phyloP scores from a whole-genome alignment of 1,140 invertebrate species.

The Grapholita molesta region DNA sequence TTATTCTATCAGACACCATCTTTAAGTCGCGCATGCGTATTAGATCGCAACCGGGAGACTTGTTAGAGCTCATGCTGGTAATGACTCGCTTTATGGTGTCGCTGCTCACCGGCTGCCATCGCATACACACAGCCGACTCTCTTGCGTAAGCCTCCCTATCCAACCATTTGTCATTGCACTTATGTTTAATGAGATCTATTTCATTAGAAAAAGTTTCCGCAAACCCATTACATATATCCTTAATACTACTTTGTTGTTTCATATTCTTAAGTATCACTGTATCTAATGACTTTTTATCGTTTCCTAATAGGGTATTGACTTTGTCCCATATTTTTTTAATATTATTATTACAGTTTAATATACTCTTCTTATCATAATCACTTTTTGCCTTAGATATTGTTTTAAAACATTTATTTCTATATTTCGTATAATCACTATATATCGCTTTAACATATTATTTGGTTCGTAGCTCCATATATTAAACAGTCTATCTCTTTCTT shows the following conservation, averaged over 20 bases:
- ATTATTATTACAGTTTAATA: background rate
- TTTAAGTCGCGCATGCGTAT: conserved; percentile 33
- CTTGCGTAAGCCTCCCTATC: background rate
- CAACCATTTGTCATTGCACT: background rate
- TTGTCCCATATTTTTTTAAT: conserved; percentile 15
- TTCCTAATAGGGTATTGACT: conserved; percentile 7
- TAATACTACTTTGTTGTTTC: background rate
- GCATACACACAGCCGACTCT: background rate
- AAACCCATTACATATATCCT: background rate
- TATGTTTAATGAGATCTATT: conserved; percentile 16
- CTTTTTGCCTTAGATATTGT: background rate
- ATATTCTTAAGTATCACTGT: background rate
- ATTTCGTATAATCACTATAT: conserved; percentile 21
- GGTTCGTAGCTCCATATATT: conserved; percentile 20
- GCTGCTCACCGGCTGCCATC: conserved; percentile 11
- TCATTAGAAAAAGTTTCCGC: background rate
- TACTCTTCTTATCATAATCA: conserved; percentile 12
- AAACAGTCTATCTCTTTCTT: conserved; percentile 24
- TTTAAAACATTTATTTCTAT: conserved; percentile 23
- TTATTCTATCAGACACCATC: background rate
- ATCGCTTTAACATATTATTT: conserved; percentile 23
- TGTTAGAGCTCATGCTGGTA: background rate
- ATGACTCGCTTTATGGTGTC: background rate
- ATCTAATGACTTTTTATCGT: background rate
- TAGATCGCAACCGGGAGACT: conserved; percentile 22